Evolutionary conservation across 2,797 vertebrate genomes (phyloP).

Genomic region (Sebastiscus tertius): DNA sequence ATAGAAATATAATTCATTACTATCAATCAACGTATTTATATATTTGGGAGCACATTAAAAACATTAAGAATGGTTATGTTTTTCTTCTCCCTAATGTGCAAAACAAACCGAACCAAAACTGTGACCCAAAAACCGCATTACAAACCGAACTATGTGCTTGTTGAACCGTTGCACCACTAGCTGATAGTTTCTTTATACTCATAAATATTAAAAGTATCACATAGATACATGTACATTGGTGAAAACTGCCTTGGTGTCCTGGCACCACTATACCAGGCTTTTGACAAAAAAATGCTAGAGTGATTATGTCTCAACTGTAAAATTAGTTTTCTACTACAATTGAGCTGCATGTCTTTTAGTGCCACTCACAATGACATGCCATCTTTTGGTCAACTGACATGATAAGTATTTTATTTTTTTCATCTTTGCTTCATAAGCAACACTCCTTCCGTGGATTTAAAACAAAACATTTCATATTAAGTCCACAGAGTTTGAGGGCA

Average conservation of each 20-base stretch:
- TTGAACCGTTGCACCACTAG: too few species aligned
- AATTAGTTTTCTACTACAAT: neutral
- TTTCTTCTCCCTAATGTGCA: too few species aligned
- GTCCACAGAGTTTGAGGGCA: neutral
- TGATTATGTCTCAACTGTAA: neutral
- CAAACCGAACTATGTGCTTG: too few species aligned
- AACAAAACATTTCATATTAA: neutral
- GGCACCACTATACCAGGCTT: too few species aligned
- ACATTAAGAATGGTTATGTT: too few species aligned
- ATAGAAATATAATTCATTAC: too few species aligned
- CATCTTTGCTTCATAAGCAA: neutral
- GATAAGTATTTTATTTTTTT: neutral
- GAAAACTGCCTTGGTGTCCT: too few species aligned
- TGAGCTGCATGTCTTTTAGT: neutral
- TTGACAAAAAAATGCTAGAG: neutral
- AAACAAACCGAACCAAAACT: fast-evolving
- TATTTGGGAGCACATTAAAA: too few species aligned
- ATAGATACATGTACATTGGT: neutral
- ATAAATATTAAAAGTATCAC: neutral
- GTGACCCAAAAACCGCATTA: too few species aligned
- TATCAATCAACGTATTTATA: too few species aligned
- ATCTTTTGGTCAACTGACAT: neutral
- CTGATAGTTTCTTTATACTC: neutral
- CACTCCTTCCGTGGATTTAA: neutral
- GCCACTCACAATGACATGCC: neutral